Evolutionary conservation across 2,113 vertebrate genomes (phyloP), one percentile per base, ranked within the genome.

Genomic region (Xiphophorus maculatus): DNA sequence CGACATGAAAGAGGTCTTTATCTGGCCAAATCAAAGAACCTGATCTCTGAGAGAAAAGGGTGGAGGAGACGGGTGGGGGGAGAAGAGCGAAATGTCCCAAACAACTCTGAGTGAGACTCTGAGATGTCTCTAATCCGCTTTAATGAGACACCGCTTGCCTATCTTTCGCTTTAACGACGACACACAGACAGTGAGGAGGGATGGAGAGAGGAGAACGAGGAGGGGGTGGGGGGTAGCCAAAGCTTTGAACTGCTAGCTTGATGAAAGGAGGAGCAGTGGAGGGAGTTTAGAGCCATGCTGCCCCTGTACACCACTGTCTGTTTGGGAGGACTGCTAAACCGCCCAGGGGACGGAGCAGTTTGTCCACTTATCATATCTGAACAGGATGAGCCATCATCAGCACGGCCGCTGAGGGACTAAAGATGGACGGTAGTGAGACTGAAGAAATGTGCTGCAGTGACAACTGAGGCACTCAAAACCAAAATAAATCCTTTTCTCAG

Each of bases 1-100:
- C 71, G 17, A 93, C 92, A 94, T 94, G 91, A 95, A 93, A 93
- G 92, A 60, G 87, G 84, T 82, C 91, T 92, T 94, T 94, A 94
- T 94, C 93, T 88, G 89, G 77, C 75, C 86, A 84, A 92, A 92
- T 93, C 93, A 92, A 92, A 94, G 91, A 93, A 92, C 90, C 91
- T 91, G 91, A 92, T 94, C 93, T 90, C 82, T 78, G 77, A 86
- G 87, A 87, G 82, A 91, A 88, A 88, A 62, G 51, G 63, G 63
- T 42, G 29, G 67, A 63, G 27, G 3, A 30, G 22, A 37, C 25
- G 12, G 2, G 35, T 8, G 69, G 4, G 35, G 66, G 71, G 72
- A 80, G 63, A 40, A 0, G 58, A 78, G 63, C 85, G 81, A 90
- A 90, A 86, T n/a, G 74, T 87, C 86, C 74, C 68, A 44, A 80